phyloP scores from a whole-genome alignment of 2,888 invertebrate genomes.

The Parnassius orleans region DNA sequence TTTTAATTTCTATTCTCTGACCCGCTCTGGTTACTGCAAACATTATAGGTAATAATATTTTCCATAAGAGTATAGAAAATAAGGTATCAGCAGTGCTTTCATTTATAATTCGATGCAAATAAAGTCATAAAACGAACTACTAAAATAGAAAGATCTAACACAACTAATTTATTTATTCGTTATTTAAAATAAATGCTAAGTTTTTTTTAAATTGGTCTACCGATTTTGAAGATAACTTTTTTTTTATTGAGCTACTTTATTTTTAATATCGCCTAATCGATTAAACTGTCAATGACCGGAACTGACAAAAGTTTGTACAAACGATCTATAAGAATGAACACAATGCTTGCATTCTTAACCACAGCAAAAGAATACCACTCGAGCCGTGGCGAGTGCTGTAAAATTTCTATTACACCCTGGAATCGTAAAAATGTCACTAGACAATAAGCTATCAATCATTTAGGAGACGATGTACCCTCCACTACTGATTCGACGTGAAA shows the following conservation, averaged over 20 bases:
- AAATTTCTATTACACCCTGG: constrained; percentile 33
- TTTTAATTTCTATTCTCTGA: too few species aligned
- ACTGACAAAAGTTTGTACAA: constrained; percentile 60
- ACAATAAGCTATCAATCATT: constrained; percentile 66
- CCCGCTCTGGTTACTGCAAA: too few species aligned
- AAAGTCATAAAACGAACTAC: too few species aligned
- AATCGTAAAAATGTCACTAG: constrained; percentile 40
- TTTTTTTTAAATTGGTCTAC: too few species aligned
- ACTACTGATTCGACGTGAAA: constrained; percentile 65
- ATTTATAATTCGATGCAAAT: too few species aligned
- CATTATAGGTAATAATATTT: too few species aligned
- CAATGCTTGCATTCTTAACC: constrained; percentile 47
- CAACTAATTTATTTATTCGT: too few species aligned
- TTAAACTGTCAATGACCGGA: constrained; percentile 68
- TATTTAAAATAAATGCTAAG: too few species aligned
- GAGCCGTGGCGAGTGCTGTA: constrained; percentile 30
- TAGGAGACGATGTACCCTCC: constrained; percentile 54
- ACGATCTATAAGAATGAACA: constrained; percentile 38
- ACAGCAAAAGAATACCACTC: constrained; percentile 55
- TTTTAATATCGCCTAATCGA: constrained; percentile 42
- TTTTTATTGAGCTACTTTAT: not conserved
- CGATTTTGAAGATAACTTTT: not conserved
- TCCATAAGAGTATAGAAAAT: too few species aligned
- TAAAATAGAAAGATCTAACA: too few species aligned
- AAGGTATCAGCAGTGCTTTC: too few species aligned